phyloP scores from a whole-genome alignment of 2,888 invertebrate genomes.

The Unio pictorum region DNA sequence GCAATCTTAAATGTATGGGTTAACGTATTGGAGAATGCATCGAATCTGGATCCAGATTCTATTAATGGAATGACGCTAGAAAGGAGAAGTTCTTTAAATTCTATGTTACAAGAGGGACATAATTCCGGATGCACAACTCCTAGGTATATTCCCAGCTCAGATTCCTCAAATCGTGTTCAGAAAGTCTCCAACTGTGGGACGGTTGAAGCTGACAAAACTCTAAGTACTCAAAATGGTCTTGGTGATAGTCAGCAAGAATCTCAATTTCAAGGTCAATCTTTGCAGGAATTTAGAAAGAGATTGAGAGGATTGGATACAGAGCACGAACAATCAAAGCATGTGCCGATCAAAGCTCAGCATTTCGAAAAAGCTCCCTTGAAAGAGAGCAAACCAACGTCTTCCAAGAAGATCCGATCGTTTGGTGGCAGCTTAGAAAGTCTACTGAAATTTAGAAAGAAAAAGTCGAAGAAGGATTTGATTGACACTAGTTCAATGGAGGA shows the following conservation, averaged over 20 bases:
- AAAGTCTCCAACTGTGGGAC: conserved; percentile 11
- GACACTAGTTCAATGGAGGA: conserved; percentile 30
- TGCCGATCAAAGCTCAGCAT: conserved; percentile 46
- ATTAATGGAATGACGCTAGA: conserved; percentile 21
- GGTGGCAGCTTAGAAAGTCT: conserved; percentile 48
- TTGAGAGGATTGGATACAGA: conserved; percentile 39
- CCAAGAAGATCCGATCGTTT: conserved; percentile 43
- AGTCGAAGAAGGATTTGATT: conserved; percentile 24
- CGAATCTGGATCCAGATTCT: conserved; percentile 38
- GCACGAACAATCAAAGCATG: conserved; percentile 27
- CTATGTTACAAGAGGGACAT: too few relatives aligned
- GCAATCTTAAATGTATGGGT: conserved; percentile 47
- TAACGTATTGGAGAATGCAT: conserved; percentile 38
- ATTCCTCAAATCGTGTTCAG: conserved; percentile 25
- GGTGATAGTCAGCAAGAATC: conserved; percentile 6
- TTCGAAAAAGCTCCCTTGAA: conserved; percentile 25
- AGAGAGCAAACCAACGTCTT: conserved; percentile 15
- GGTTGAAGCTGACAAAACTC: conserved; percentile 10
- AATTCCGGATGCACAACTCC: not conserved
- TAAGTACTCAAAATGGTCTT: not conserved
- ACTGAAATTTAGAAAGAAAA: conserved; percentile 40
- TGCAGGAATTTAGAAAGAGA: conserved; percentile 43
- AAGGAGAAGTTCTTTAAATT: too few relatives aligned
- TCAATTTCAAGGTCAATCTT: conserved; percentile 27
- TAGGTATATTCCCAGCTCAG: conserved; percentile 27